Evolutionary conservation across 1,140 invertebrate species (phyloP), one percentile per base, ranked within the genome.

Genomic region (Frieseomelitta varia): DNA sequence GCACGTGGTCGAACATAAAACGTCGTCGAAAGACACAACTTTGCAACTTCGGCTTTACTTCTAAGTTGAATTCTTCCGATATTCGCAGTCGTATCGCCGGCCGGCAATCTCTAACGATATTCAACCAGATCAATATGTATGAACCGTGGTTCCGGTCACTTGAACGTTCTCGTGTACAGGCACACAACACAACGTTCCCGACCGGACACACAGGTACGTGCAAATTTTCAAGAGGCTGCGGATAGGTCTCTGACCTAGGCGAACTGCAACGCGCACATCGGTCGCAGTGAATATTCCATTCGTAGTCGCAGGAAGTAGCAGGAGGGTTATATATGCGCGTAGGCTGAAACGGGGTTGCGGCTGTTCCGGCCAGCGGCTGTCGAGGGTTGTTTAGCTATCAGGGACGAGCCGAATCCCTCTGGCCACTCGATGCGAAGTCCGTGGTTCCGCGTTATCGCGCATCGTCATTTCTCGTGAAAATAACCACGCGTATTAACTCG

Each of bases 321-420:
- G 55, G 71, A 39, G 84, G 27, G 65, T 82, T 75, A 53, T 79
- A 30, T 74, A 56, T 63, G 84, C 47, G 73, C 61, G 47, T 81
- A 85, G 53, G 67, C 84, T 24, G 63, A 67, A 87, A 87, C 39
- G 61, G 81, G 87, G 81, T 84, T 85, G 85, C 85, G 63, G 71
- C 78, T 58, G 63, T 85, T 84, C 75, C 58, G 56, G 4, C 34
- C n/a, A 69, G 63, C 73, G 27, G 39, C 17, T 65, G 53, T 78
- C 53, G 77, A 61, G 86, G 87, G 85, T 84, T 72, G 80, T 74
- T 63, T 39, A 24, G 4, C 12, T 58, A 61, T 81, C 79, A 34
- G 69, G 69, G 79, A 4, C 34, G 79, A 61, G 39, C 24, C 51
- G 39, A 14, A 15, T 17, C 14, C 4, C 19, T 34, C 51, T 11